Evolutionary conservation across 2,888 invertebrate species (phyloP), one percentile per base, ranked within the genome.

Genomic region (Drosophila maculinotata): DNA sequence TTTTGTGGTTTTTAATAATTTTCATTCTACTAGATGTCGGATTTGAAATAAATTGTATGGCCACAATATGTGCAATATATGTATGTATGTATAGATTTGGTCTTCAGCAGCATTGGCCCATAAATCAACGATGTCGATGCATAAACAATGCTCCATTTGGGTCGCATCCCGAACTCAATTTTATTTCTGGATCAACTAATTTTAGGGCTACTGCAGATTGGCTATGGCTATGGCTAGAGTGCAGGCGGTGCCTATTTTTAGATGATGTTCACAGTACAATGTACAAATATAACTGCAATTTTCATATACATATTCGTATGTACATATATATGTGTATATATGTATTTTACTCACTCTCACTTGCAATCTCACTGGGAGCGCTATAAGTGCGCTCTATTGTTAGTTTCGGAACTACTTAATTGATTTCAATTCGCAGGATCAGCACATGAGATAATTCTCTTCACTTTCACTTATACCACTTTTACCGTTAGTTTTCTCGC

Each of bases 131-230:
- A 36, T 58, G 44, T 31, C 36, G 8, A 15, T 38, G 39, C n/a
- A 53, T 31, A 68, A 62, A 62, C 75, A 72, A 48, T 58, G 35
- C 49, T 48, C 52, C 76, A 79, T 63, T 79, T 69, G 66, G 72
- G 83, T 82, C 79, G 58, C 42, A 63, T 65, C 64, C 58, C 63
- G 41, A 79, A 76, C 57, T 58, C 41, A 38, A 63, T 66, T 80
- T 77, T 79, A 79, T 79, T 79, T 79, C 75, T 77, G 81, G 77
- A 77, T 74, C 81, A 73, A 70, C 54, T 68, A 53, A 60, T 60
- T 73, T 54, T 39, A 58, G 47, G 42, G 20, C 57, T 54, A 58
- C 54, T 38, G 53, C 64, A 76, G 67, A 14, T 20, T 60, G 23
- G 15, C n/a, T n/a, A n/a, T n/a, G n/a, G n/a, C n/a, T n/a, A n/a